Percentiles rank a stretch among this genome's conserved stretches.
phyloP scores from a whole-genome alignment of 2,113 vertebrate genomes.

The Silurus asotus region DNA sequence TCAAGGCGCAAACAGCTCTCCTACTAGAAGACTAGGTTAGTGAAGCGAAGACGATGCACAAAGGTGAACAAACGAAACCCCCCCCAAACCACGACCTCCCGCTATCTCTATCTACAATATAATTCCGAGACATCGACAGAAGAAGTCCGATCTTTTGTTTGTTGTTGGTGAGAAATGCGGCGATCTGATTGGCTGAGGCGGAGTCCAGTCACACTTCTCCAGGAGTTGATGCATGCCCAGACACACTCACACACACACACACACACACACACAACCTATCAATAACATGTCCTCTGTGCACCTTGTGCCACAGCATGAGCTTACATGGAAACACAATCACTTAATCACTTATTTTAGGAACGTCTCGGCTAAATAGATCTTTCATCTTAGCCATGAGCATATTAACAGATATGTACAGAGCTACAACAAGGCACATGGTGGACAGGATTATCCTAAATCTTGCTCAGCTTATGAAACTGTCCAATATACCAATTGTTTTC shows the following conservation, averaged over 20 bases:
- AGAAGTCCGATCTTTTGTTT: slow-evolving; percentile 78
- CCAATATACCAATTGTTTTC: neutral
- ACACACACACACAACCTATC: slow-evolving; percentile 28
- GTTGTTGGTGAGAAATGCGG: slow-evolving; percentile 71
- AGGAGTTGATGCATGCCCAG: slow-evolving; percentile 52
- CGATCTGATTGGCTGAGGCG: slow-evolving; percentile 70
- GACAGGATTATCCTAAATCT: neutral
- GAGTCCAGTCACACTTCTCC: slow-evolving; percentile 68
- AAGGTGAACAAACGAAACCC: slow-evolving; percentile 9
- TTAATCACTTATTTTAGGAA: neutral
- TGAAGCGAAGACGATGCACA: slow-evolving; percentile 48
- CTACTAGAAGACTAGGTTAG: slow-evolving; percentile 55
- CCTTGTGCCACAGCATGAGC: neutral
- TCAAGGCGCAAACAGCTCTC: slow-evolving; percentile 62
- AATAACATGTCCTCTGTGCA: slow-evolving; percentile 40
- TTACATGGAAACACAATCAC: neutral
- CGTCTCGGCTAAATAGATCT: neutral
- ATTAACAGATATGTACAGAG: neutral
- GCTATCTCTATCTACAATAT: slow-evolving; percentile 29
- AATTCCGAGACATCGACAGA: slow-evolving; percentile 51
- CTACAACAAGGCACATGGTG: neutral
- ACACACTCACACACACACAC: slow-evolving; percentile 30
- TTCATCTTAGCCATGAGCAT: neutral
- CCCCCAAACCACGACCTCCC: slow-evolving; percentile 12
- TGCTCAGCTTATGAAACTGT: neutral